phyloP scores from a whole-genome alignment of 2,797 vertebrate genomes.

The Coranthus polyacanthus region DNA sequence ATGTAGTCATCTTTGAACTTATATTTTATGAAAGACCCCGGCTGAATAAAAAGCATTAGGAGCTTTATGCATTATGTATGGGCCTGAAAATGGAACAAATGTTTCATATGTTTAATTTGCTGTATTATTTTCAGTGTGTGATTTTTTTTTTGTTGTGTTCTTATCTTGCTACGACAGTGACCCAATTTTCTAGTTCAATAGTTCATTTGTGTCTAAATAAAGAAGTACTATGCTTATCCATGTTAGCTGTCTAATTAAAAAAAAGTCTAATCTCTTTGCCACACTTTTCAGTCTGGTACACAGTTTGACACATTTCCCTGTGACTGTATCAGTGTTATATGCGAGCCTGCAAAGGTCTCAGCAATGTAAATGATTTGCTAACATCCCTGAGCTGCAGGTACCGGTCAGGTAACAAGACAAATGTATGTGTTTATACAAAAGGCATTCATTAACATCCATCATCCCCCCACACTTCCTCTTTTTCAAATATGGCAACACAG shows the following conservation, averaged over 20 bases:
- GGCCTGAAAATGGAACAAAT: background rate
- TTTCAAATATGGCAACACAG: slow-evolving; percentile 61
- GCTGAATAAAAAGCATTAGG: background rate
- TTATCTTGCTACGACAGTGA: slow-evolving; percentile 26
- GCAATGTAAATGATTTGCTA: slow-evolving; percentile 76
- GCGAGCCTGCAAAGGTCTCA: background rate
- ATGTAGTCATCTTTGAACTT: background rate
- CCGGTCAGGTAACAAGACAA: slow-evolving; percentile 51
- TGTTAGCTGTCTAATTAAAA: slow-evolving; percentile 12
- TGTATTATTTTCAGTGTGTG: background rate
- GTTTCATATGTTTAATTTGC: background rate
- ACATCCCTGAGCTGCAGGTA: slow-evolving; percentile 41
- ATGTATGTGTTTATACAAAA: slow-evolving; percentile 78
- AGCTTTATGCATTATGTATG: background rate
- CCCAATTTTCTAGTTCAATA: background rate
- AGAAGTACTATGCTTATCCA: slow-evolving; percentile 16
- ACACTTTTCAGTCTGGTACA: background rate
- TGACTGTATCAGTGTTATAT: slow-evolving; percentile 15
- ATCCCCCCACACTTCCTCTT: slow-evolving; percentile 69
- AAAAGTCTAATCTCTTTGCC: background rate
- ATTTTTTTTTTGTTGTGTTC: slow-evolving; percentile 20
- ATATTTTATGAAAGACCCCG: background rate
- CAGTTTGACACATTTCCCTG: slow-evolving; percentile 20
- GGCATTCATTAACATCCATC: slow-evolving; percentile 83
- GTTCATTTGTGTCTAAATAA: slow-evolving; percentile 10